These are phyloP conservation scores for Meloidogyne chitwoodi DNA, from an alignment of 1,140 invertebrate genomes.

Conservation along the genomic window DNA sequence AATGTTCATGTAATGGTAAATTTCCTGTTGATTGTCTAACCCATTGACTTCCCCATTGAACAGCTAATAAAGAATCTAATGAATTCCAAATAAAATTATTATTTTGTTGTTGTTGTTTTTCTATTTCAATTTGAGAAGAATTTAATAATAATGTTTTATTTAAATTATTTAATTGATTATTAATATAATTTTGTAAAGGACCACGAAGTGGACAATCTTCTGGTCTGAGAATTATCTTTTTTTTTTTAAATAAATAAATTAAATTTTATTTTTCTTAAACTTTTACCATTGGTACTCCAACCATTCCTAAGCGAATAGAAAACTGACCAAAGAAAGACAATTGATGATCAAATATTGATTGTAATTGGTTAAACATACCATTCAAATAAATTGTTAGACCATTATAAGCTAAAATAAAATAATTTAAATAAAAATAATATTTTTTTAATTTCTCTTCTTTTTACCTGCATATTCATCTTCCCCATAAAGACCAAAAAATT, in stretches of 20 bases:
- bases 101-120: background rate
- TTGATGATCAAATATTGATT: background rate
- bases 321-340: background rate
- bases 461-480: slow-evolving; percentile 25
- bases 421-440: background rate
- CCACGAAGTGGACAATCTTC: slow-evolving; percentile 3
- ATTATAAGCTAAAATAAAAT: slow-evolving; percentile 19
- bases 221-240: background rate
- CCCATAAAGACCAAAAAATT: slow-evolving; percentile 12
- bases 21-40: background rate
- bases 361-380: slow-evolving; percentile 13
- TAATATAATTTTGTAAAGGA: background rate
- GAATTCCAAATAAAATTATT: background rate
- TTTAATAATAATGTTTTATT: background rate
- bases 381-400: slow-evolving; percentile 16
- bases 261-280: background rate
- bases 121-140: background rate
- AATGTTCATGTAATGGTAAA: slow-evolving; percentile 45
- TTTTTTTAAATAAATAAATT: background rate
- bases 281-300: slow-evolving; percentile 5
- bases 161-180: background rate
- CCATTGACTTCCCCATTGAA: slow-evolving; percentile 19
- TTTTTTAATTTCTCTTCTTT: background rate
- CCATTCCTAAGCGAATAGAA: background rate
- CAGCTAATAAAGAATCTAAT: background rate